These are phyloP conservation scores for Lagria hirta DNA, from an alignment of 2,888 invertebrate species.

Conservation along the genomic window DNA sequence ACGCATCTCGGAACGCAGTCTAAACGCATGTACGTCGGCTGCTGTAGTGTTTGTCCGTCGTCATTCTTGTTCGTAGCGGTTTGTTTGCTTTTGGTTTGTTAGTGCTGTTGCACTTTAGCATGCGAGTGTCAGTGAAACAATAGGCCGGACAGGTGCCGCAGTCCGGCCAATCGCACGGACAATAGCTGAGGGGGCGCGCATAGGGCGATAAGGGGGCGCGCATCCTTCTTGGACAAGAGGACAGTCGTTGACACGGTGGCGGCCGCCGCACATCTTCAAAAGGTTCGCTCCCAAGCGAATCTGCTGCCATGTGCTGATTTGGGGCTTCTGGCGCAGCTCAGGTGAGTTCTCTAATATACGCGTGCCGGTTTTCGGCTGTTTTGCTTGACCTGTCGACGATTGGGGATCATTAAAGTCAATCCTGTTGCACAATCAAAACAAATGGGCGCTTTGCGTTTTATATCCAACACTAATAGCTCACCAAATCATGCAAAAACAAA, in stretches of 20 bases:
- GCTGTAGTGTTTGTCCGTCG: constrained; percentile 28
- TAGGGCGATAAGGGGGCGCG: constrained; percentile 41
- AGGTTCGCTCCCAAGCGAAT: constrained; percentile 53
- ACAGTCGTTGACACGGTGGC: constrained; percentile 52
- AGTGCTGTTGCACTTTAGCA: constrained; percentile 34
- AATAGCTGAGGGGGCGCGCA: constrained; percentile 49
- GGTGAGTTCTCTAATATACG: constrained; percentile 51
- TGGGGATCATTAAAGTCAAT: too few species aligned
- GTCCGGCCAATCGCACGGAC: constrained; percentile 39
- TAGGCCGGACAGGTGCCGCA: constrained; percentile 27
- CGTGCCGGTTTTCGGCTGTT: too few species aligned
- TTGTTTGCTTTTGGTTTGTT: constrained; percentile 27
- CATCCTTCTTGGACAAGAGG: constrained; percentile 44
- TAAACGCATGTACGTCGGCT: constrained; percentile 45
- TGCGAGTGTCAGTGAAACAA: constrained; percentile 23
- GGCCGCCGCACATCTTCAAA: constrained; percentile 52
- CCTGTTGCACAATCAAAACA: too few species aligned
- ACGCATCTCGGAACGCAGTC: constrained; percentile 54
- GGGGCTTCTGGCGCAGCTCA: constrained; percentile 48
- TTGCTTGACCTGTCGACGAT: too few species aligned
- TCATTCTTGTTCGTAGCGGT: constrained; percentile 13
- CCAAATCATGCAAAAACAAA: too few species aligned
- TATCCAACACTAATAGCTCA: too few species aligned
- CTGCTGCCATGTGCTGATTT: constrained; percentile 51
- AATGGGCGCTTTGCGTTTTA: too few species aligned